phyloP scores from a whole-genome alignment of 2,113 vertebrate species.

The Puma concolor region DNA sequence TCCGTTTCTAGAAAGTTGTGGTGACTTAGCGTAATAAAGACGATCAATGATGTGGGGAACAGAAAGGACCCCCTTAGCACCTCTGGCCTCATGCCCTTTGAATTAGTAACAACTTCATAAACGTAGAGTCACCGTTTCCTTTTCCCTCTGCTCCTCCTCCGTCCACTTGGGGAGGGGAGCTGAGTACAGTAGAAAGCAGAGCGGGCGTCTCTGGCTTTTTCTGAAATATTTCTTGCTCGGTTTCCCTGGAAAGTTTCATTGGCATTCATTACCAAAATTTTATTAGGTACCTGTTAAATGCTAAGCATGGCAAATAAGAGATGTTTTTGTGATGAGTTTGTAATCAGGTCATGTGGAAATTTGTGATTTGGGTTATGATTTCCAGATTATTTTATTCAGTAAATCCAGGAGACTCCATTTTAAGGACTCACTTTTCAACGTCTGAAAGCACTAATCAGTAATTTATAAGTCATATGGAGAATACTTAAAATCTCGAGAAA shows the following conservation, averaged over 20 bases:
- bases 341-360: background rate
- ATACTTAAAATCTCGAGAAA: slow-evolving; percentile 7
- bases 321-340: slow-evolving; percentile 9
- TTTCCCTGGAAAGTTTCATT: background rate
- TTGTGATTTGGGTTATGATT: slow-evolving; percentile 19
- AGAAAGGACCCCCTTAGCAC: background rate
- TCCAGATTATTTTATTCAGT: slow-evolving; percentile 31
- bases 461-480: background rate
- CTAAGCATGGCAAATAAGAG: background rate
- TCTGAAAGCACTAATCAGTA: background rate
- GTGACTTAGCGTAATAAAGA: background rate
- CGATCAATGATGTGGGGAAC: background rate
- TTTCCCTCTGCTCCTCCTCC: background rate
- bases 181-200: background rate
- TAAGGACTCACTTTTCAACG: slow-evolving; percentile 16
- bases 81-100: background rate
- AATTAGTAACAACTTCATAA: background rate
- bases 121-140: background rate
- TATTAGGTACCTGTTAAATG: background rate
- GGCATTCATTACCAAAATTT: slow-evolving; percentile 19
- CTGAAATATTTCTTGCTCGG: slow-evolving; percentile 5
- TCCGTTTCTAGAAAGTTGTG: background rate
- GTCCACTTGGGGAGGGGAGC: background rate
- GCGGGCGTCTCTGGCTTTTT: background rate
- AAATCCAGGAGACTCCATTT: background rate